These are phyloP conservation scores for Potamilus streckersoni DNA, from an alignment of 1,140 invertebrate species.

Conservation along the genomic window DNA sequence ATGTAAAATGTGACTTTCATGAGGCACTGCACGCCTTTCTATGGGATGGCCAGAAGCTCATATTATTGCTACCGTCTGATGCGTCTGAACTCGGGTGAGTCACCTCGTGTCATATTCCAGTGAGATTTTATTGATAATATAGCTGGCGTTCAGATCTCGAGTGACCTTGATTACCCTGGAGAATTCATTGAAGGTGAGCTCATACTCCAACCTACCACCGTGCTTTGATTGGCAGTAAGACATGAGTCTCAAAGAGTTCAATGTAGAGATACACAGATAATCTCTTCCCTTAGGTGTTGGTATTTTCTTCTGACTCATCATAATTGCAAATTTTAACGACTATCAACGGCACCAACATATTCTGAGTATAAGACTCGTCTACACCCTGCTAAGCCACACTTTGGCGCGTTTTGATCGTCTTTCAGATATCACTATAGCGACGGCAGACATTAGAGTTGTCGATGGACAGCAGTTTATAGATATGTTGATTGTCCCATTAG, in stretches of 20 bases:
- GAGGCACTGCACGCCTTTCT: conserved; percentile 2
- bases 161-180: neutral
- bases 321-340: neutral
- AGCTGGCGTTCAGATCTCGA: neutral
- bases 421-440: no score
- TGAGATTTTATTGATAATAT: conserved; percentile 8
- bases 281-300: neutral
- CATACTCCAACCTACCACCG: neutral
- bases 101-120: conserved; percentile 11
- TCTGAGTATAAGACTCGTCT: neutral
- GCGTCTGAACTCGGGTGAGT: no score
- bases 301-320: neutral
- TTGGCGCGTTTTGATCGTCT: no score
- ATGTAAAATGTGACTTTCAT: neutral
- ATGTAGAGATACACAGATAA: conserved; percentile 7
- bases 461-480: no score
- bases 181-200: conserved; percentile 12
- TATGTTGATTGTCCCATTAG: no score
- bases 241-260: conserved; percentile 1
- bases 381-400: neutral
- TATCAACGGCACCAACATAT: no score
- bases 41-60: conserved; percentile 1
- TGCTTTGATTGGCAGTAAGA: conserved; percentile 8
- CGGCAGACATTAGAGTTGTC: no score
- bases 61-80: no score